These are phyloP conservation scores for Pyxicephalus adspersus DNA, from an alignment of 2,113 vertebrate genomes.

Conservation along the genomic window DNA sequence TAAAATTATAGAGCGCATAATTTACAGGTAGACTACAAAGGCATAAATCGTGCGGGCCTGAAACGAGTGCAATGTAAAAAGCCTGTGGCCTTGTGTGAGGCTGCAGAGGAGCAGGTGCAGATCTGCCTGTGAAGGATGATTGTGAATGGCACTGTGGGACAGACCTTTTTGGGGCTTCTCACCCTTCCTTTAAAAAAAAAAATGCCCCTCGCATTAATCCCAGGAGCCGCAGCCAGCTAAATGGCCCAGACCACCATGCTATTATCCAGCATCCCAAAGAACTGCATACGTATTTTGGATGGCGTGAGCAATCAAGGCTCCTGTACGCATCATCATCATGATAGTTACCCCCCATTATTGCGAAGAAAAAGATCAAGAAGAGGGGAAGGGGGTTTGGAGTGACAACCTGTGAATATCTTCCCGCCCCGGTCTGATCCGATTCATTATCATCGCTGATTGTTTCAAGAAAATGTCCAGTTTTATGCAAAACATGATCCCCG, in stretches of 20 bases:
- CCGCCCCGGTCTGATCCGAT: slow-evolving; percentile 65
- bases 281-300: background rate
- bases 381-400: slow-evolving; percentile 37
- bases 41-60: too few relatives aligned
- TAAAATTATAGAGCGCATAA: too few relatives aligned
- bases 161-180: background rate
- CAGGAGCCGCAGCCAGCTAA: background rate
- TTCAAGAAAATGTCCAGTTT: slow-evolving; percentile 72
- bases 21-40: too few relatives aligned
- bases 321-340: background rate
- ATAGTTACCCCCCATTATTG: slow-evolving; percentile 56
- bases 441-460: slow-evolving; percentile 75
- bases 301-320: background rate
- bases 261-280: background rate
- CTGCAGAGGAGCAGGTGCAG: slow-evolving; percentile 17
- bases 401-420: slow-evolving; percentile 67
- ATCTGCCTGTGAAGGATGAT: background rate
- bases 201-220: slow-evolving; percentile 4
- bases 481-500: slow-evolving; percentile 73
- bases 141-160: slow-evolving; percentile 31
- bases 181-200: background rate
- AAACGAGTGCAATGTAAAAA: too few relatives aligned
- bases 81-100: too few relatives aligned
- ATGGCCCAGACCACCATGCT: background rate
- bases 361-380: background rate